These are phyloP conservation scores for Bombus sylvicola DNA, from an alignment of 1,140 invertebrate genomes.

Conservation along the genomic window DNA sequence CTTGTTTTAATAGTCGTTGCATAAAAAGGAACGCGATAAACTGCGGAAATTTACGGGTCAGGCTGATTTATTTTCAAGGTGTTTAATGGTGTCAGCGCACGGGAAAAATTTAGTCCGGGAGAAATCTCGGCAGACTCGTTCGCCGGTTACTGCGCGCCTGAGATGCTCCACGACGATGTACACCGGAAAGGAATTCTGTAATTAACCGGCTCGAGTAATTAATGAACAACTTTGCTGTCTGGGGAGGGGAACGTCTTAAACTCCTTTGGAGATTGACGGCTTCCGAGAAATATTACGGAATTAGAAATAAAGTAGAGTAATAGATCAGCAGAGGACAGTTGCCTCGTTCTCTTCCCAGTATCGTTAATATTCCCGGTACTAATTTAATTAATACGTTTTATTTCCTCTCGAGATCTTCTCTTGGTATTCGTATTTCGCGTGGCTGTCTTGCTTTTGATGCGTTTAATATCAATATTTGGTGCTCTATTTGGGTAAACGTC, in stretches of 20 bases:
- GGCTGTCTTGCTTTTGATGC: background rate
- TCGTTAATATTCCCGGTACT: background rate
- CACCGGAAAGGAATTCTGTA: slow-evolving; percentile 62
- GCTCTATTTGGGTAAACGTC: background rate
- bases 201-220: slow-evolving; percentile 70
- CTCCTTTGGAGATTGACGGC: slow-evolving; percentile 13
- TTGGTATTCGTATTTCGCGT: background rate
- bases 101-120: slow-evolving; percentile 56
- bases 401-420: too few species aligned
- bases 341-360: background rate
- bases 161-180: slow-evolving; percentile 47
- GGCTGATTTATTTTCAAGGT: slow-evolving; percentile 40
- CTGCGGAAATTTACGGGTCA: slow-evolving; percentile 30
- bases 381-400: slow-evolving; percentile 18
- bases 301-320: background rate
- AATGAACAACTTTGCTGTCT: slow-evolving; percentile 44
- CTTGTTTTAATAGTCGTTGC: slow-evolving; percentile 13
- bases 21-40: slow-evolving; percentile 4
- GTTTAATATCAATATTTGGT: too few species aligned
- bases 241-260: background rate
- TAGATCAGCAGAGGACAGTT: background rate
- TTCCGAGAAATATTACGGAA: slow-evolving; percentile 27
- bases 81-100: slow-evolving; percentile 44
- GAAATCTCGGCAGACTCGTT: slow-evolving; percentile 56
- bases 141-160: slow-evolving; percentile 41